Evolutionary conservation across 2,888 invertebrate genomes (phyloP).

Genomic region (Andrena marginata): DNA sequence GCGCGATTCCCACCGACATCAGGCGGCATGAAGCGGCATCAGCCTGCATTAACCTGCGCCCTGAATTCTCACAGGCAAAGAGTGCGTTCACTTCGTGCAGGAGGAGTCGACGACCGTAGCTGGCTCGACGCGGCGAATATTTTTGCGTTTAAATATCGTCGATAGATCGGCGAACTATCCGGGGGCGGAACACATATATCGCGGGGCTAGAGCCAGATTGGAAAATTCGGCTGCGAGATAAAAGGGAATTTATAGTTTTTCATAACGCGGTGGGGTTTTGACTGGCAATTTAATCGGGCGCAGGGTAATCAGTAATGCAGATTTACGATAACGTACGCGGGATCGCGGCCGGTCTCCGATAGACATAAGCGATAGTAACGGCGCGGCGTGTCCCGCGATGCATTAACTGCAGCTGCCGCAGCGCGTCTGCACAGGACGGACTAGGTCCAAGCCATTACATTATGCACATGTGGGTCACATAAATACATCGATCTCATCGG

Average conservation of each 20-base stretch:
- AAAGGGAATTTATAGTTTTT: slow-evolving; percentile 1
- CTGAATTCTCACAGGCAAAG: slow-evolving; percentile 54
- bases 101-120: slow-evolving; percentile 67
- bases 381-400: slow-evolving; percentile 72
- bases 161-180: neutral
- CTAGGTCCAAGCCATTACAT: slow-evolving; percentile 77
- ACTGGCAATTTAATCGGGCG: slow-evolving; percentile 38
- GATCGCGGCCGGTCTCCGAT: slow-evolving; percentile 72
- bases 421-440: slow-evolving; percentile 75
- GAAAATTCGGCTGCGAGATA: neutral
- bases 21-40: no score
- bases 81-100: slow-evolving; percentile 65
- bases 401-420: slow-evolving; percentile 83
- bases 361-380: slow-evolving; percentile 70
- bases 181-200: neutral
- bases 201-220: neutral
- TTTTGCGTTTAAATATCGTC: neutral
- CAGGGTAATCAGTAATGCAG: slow-evolving; percentile 53
- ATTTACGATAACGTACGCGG: slow-evolving; percentile 60
- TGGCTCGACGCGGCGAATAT: slow-evolving; percentile 32
- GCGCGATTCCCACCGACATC: slow-evolving; percentile 65
- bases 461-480: slow-evolving; percentile 82
- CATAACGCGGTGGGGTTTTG: neutral
- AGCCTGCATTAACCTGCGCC: slow-evolving; percentile 50
- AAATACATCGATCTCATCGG: slow-evolving; percentile 82